A percentile compares a stretch with the other conserved stretches of the same genome.
phyloP scores from a whole-genome alignment of 2,888 invertebrate genomes.

The Drosophila peninsularis region DNA sequence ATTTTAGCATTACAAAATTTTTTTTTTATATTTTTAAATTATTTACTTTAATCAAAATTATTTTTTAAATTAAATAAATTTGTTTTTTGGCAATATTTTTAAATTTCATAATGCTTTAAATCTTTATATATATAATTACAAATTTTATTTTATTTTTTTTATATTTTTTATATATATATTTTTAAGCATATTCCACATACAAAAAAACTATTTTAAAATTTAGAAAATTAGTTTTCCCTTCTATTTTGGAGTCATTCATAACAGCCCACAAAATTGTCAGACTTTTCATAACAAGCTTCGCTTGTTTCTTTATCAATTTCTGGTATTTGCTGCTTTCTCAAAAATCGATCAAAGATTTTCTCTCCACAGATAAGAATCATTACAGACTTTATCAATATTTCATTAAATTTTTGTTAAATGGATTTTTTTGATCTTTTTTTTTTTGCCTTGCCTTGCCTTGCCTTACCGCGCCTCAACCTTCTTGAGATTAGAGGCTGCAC shows the following conservation, averaged over 20 bases:
- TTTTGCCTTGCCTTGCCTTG: not conserved
- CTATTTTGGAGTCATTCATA: not conserved
- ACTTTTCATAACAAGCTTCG: not conserved
- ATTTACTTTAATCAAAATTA: too few species aligned
- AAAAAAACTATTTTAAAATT: not conserved
- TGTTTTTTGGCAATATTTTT: too few species aligned
- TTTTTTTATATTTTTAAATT: too few species aligned
- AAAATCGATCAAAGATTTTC: conserved; percentile 26
- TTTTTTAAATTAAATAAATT: too few species aligned
- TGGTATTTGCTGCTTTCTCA: conserved; percentile 29
- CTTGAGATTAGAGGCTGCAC: conserved; percentile 34
- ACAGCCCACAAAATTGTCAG: not conserved
- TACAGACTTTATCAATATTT: conserved; percentile 22
- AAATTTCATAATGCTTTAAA: too few species aligned
- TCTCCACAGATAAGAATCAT: conserved; percentile 39
- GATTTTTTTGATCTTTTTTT: conserved; percentile 22
- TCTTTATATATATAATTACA: too few species aligned
- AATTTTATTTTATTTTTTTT: not conserved
- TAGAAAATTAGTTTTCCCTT: not conserved
- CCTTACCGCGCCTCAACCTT: conserved; percentile 8
- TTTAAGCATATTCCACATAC: not conserved
- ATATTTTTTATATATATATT: not conserved
- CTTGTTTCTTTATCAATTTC: conserved; percentile 22
- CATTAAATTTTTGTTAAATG: conserved; percentile 36
- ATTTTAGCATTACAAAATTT: too few species aligned